These are phyloP conservation scores for Cardiocondyla obscurior DNA, from an alignment of 1,140 invertebrate species.

Conservation along the genomic window DNA sequence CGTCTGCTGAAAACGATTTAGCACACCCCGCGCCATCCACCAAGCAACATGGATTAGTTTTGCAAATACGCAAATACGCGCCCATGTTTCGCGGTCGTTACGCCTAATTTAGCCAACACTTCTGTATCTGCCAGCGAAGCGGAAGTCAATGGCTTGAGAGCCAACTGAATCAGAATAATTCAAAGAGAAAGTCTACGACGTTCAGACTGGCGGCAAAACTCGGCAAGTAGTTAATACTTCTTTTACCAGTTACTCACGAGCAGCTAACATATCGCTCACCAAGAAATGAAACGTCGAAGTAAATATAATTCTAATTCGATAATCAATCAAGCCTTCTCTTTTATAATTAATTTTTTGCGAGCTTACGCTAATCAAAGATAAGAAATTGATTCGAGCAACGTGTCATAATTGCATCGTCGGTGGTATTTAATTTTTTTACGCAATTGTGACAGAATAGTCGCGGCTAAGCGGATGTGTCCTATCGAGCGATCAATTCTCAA, in stretches of 20 bases:
- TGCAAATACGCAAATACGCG: conserved; percentile 63
- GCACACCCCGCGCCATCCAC: neutral
- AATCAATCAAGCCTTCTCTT: neutral
- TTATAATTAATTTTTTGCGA: neutral
- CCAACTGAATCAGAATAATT: conserved; percentile 36
- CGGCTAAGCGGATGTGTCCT: neutral
- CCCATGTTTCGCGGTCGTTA: conserved; percentile 61
- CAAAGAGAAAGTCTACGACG: neutral
- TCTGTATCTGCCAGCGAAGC: conserved; percentile 34
- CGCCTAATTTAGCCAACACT: conserved; percentile 60
- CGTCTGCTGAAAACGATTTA: conserved; percentile 45
- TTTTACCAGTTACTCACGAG: neutral
- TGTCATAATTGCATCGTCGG: neutral
- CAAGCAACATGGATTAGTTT: conserved; percentile 63
- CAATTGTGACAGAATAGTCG: neutral
- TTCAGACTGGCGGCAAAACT: neutral
- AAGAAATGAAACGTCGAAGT: neutral
- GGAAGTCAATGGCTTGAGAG: conserved; percentile 46
- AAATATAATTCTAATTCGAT: neutral
- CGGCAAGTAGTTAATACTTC: neutral
- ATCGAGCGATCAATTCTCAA: conserved; percentile 14
- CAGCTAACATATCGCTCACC: neutral
- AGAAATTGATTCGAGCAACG: neutral
- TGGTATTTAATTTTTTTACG: neutral
- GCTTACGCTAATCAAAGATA: neutral